These are phyloP conservation scores for Patella ulyssiponensis DNA, from an alignment of 2,888 invertebrate genomes.

Conservation along the genomic window DNA sequence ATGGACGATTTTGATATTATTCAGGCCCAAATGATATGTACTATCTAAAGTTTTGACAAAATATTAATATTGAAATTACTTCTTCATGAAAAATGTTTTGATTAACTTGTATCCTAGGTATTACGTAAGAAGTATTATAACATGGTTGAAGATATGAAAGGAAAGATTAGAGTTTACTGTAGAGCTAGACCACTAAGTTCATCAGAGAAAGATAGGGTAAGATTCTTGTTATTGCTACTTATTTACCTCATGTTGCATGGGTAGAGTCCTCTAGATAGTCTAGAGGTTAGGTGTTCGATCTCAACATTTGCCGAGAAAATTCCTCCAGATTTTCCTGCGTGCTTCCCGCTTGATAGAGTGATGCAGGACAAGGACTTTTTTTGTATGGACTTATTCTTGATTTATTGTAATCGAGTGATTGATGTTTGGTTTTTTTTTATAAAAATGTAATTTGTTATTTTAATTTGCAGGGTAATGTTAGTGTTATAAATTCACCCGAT, in stretches of 20 bases:
- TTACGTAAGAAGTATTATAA: constrained; percentile 71
- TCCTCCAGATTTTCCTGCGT: too few relatives aligned
- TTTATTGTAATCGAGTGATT: too few relatives aligned
- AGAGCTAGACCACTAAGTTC: constrained; percentile 66
- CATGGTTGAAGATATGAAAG: constrained; percentile 72
- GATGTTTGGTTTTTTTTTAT: too few relatives aligned
- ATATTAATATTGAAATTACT: background rate
- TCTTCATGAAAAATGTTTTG: background rate
- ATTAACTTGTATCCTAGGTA: constrained; percentile 50
- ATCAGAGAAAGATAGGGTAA: constrained; percentile 61
- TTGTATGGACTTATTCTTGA: too few relatives aligned
- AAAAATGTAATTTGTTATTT: background rate
- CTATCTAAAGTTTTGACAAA: background rate
- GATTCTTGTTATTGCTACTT: constrained; percentile 14
- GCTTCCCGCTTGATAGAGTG: too few relatives aligned
- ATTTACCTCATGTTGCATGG: too few relatives aligned
- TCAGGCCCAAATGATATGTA: background rate
- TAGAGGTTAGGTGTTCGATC: too few relatives aligned
- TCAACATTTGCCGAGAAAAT: too few relatives aligned
- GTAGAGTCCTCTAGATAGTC: too few relatives aligned
- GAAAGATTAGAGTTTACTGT: constrained; percentile 70
- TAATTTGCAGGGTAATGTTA: constrained; percentile 59
- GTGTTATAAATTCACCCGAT: constrained; percentile 63
- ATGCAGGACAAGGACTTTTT: too few relatives aligned
- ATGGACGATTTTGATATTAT: background rate